Base-by-base conservation (phyloP, 1,140 invertebrate species). In the Elymnias hypermnestra region DNA sequence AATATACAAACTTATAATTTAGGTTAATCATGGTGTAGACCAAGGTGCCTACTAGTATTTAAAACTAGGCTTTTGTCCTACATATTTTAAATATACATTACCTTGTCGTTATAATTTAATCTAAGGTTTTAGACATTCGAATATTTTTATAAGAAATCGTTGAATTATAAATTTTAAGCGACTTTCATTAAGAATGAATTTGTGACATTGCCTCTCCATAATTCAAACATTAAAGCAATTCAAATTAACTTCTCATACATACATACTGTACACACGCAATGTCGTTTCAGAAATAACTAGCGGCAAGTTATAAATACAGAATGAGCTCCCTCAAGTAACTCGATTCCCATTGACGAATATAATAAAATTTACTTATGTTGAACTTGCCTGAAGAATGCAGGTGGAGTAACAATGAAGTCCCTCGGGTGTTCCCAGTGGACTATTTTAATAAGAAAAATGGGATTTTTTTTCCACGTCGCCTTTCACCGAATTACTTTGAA, bases 401-500 rank as follows among this genome's bases (percentile, higher is more conserved):
- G 78, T 85, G 71, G 60, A 54, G 58, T 48, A 71, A 85, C 82
- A 85, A 84, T 81, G 57, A 57, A 33, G 56, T 64, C 77, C 72
- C 72, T 61, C 33, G 62, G 53, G 75, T 45, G 48, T 58, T 63
- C 62, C 67, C 62, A 58, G 65, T 75, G 62, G 65, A 76, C 70
- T 74, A 77, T 77, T 79, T 82, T 85, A 83, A 82, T 82, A 82
- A 76, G 69, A 78, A 82, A 83, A 77, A 78, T 61, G 52, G 70
- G 67, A 63, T 59, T 47, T 66, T 63, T 58, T 67, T 59, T 57
- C 63, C n/a, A 62, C 43, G 48, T 69, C 50, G 61, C 65, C 58
- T 73, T 60, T 54, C 43, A 50, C 53, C 37, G 63, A 74, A 76
- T 78, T 78, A 78, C 75, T 70, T 81, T 79, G 70, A 72, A 77